phyloP scores from a whole-genome alignment of 2,888 invertebrate genomes.

The Orthonychiurus folsomi region DNA sequence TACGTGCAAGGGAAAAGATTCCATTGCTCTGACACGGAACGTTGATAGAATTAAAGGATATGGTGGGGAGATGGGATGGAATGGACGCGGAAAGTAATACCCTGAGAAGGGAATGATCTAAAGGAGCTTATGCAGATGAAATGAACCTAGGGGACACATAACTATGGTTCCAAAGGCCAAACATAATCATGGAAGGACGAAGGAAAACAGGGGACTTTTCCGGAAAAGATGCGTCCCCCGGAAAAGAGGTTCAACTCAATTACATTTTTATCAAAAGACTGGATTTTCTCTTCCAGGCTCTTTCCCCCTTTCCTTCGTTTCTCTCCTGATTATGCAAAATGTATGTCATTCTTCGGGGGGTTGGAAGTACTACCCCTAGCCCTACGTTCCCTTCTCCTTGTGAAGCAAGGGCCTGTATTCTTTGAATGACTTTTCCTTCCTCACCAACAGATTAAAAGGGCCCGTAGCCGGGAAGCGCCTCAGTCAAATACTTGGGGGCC shows the following conservation, averaged over 20 bases:
- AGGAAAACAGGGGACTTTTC: neutral
- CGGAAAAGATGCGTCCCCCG: neutral
- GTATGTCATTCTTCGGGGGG: neutral
- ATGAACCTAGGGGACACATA: constrained; percentile 8
- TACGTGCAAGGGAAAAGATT: too few relatives aligned
- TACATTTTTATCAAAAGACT: constrained; percentile 17
- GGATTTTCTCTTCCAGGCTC: constrained; percentile 4
- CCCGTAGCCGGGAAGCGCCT: neutral
- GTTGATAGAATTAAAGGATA: too few relatives aligned
- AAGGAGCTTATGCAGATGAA: constrained; percentile 15
- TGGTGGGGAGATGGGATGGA: too few relatives aligned
- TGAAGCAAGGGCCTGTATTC: neutral
- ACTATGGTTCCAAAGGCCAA: neutral
- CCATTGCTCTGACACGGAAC: too few relatives aligned
- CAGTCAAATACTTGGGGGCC: too few relatives aligned
- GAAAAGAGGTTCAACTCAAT: constrained; percentile 14
- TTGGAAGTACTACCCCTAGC: too few relatives aligned
- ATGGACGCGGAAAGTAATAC: too few relatives aligned
- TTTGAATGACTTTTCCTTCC: neutral
- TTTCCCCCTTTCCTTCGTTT: neutral
- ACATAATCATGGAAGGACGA: constrained; percentile 6
- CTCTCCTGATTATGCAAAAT: neutral
- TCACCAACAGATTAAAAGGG: neutral
- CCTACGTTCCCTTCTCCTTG: too few relatives aligned
- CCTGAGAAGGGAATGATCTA: neutral